Evolutionary conservation across 2,113 vertebrate species (phyloP).

Genomic region (Columbina picui): DNA sequence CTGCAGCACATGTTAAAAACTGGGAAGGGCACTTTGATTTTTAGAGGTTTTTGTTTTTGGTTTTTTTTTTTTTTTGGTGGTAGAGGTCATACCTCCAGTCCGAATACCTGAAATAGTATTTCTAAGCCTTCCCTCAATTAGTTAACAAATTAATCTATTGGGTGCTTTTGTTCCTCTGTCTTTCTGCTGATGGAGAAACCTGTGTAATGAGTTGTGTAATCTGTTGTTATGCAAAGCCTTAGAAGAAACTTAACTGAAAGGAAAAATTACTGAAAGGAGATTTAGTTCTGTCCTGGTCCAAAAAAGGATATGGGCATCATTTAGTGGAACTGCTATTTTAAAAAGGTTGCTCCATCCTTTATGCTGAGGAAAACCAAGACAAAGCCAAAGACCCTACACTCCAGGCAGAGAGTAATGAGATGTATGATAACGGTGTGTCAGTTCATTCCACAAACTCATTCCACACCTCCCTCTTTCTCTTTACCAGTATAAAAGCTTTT

Average conservation of each 20-base stretch:
- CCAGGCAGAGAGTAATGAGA: not conserved
- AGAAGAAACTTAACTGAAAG: no score
- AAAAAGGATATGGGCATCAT: not conserved
- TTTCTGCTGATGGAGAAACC: not conserved
- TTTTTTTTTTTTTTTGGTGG: not conserved
- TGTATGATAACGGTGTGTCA: not conserved
- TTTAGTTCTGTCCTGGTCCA: no score
- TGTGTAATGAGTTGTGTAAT: not conserved
- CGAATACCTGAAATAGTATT: not conserved
- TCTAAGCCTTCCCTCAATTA: not conserved
- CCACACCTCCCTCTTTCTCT: not conserved
- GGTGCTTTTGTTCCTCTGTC: not conserved
- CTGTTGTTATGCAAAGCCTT: no score
- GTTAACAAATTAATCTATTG: not conserved
- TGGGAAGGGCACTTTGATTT: not conserved
- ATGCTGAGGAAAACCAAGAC: not conserved
- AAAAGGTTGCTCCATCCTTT: not conserved
- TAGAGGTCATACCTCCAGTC: not conserved
- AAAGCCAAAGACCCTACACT: not conserved
- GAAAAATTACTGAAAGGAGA: no score
- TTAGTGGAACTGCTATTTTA: not conserved
- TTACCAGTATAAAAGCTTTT: rapidly evolving
- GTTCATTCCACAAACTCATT: not conserved
- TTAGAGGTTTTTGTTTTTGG: not conserved
- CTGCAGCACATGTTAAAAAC: not conserved